phyloP scores from a whole-genome alignment of 2,113 vertebrate genomes.

The Todiramphus saurophagus region DNA sequence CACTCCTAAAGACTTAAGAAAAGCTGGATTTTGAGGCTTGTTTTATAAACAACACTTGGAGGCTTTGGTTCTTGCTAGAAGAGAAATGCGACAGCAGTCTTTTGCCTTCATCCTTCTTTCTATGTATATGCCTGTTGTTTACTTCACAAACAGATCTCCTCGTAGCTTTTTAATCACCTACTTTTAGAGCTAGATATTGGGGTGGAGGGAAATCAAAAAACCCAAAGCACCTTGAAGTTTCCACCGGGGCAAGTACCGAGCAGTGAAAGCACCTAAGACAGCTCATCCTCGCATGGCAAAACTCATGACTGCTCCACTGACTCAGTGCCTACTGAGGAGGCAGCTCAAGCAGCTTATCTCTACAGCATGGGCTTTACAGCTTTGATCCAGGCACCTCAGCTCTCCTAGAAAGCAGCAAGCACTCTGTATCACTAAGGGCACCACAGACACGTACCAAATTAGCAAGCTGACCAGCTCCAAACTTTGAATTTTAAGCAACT shows the following conservation, averaged over 20 bases:
- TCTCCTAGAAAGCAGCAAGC: background rate
- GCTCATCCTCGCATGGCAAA: background rate
- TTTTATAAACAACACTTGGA: constrained; percentile 50
- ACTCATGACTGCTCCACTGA: background rate
- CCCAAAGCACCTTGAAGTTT: background rate
- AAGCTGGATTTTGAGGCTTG: constrained; percentile 41
- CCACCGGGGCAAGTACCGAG: too few species aligned
- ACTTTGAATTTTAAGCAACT: background rate
- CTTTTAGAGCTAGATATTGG: background rate
- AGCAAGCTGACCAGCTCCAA: background rate
- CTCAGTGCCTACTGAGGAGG: background rate
- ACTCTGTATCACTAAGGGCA: background rate
- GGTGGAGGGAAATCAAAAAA: background rate
- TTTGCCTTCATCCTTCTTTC: background rate
- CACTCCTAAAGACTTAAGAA: constrained; percentile 14
- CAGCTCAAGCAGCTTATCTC: background rate
- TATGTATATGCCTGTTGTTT: background rate
- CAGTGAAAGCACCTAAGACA: background rate
- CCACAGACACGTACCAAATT: background rate
- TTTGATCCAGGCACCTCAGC: background rate
- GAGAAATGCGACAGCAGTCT: background rate
- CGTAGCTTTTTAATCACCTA: background rate
- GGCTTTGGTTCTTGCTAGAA: background rate
- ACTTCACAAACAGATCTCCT: background rate
- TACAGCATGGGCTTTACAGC: background rate